These are phyloP conservation scores for Dendrolimus houi DNA, from an alignment of 2,888 invertebrate genomes.

Conservation along the genomic window DNA sequence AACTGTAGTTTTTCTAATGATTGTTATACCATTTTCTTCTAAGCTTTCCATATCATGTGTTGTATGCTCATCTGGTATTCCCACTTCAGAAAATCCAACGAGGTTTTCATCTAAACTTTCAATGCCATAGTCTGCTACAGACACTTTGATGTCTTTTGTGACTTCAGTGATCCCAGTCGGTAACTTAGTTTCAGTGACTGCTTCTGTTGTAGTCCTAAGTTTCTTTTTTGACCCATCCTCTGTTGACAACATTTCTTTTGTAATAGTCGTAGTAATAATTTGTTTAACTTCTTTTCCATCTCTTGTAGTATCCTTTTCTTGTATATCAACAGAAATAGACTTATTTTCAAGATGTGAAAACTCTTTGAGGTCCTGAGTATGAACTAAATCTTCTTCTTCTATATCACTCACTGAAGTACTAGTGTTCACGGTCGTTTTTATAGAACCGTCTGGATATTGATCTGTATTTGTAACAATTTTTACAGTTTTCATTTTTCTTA, in stretches of 20 bases:
- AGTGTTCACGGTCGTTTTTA: constrained; percentile 44
- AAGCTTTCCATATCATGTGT: constrained; percentile 34
- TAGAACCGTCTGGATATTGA: constrained; percentile 48
- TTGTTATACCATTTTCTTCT: constrained; percentile 37
- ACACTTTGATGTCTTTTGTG: constrained; percentile 58
- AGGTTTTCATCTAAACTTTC: constrained; percentile 49
- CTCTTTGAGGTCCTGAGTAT: constrained; percentile 29
- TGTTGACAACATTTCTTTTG: constrained; percentile 47
- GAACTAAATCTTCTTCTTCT: constrained; percentile 20
- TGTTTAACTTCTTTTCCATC: constrained; percentile 46
- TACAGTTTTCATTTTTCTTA: constrained; percentile 43
- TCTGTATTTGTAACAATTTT: constrained; percentile 52
- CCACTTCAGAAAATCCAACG: constrained; percentile 36
- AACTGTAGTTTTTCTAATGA: constrained; percentile 50
- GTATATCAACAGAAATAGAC: constrained; percentile 41
- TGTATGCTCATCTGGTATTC: constrained; percentile 38
- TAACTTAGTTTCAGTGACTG: constrained; percentile 45
- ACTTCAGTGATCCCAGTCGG: constrained; percentile 55
- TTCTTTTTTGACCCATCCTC: constrained; percentile 42
- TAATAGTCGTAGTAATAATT: constrained; percentile 55
- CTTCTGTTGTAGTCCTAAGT: constrained; percentile 51
- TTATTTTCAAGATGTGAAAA: constrained; percentile 40
- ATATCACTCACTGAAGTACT: constrained; percentile 50
- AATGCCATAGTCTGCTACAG: constrained; percentile 45
- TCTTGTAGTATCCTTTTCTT: constrained; percentile 32